Evolutionary conservation across 2,113 vertebrate genomes (phyloP), one percentile per base, ranked within the genome.

Genomic region (Anseranas semipalmata): DNA sequence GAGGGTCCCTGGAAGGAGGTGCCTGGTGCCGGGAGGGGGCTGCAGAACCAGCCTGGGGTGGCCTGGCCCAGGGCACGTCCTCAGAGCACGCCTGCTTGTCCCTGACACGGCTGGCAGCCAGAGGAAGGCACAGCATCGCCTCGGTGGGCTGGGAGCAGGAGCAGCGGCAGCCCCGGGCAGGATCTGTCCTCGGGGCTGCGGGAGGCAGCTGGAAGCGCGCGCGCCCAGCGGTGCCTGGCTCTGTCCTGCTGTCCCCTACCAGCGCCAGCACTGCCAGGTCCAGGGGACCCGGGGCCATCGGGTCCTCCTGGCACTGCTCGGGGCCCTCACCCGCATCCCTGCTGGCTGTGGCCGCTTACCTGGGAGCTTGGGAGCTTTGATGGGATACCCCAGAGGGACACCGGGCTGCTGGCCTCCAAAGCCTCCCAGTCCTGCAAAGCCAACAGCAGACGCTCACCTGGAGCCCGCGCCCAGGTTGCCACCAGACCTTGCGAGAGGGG

Each of bases 321-420:
- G 86, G 48, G 53, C 70, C 81, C 86, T 33, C 60, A n/a, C 77
- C 80, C 6, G 7, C 16, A 87, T 70, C 72, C 74, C 72, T 11
- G 9, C 5, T 75, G 76, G 58, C 88, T 83, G 45, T 86, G 71
- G n/a, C 75, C 76, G 91, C 95, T 98, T 97, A 99, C 99, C 99
- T 98, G 98, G 99, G 28, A 97, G 90, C 97, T 99, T 99, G 92
- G 99, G 99, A 62, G 99, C 98, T 98, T 99, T 99, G 72, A 99
- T 99, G 56, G 99, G 99, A 96, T 99, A 99, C 88, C 99, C 99
- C 74, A 99, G 98, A 76, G 99, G 99, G 33, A 99, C 98, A 79
- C 99, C 99, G 2, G 99, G 99, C 97, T 99, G 98, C 73, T 98
- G 99, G 76, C 97, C 98, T 87, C 98, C 98, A 96, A 98, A 99